Base-by-base conservation (phyloP, 2,888 invertebrate genomes). In the Metallyticus violacea region DNA sequence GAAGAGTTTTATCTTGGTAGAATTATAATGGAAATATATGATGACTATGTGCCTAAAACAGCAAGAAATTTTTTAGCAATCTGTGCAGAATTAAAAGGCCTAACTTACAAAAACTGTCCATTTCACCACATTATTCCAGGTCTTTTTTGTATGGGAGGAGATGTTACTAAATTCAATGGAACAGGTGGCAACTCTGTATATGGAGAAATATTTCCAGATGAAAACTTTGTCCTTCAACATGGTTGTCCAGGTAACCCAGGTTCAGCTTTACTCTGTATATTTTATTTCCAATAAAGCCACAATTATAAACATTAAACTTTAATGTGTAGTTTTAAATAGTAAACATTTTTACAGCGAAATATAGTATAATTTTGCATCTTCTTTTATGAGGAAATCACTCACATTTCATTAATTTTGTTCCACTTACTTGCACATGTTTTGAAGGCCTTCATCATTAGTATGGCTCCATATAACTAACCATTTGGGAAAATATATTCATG, bases 111-210 rank as follows among this genome's bases (percentile, higher is more conserved):
- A 90, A 81, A 80, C 26, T 82, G 88, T 79, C 87, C 85, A 7
- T 91, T 94, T 93, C 95, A 93, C 89, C 93, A 94, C 85, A 92
- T 94, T 85, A 92, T 94, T 9, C 92, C 93, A 0, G 92, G 92
- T 26, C 91, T 94, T 86, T 94, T 93, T 91, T 94, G 94, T 89
- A 92, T 94, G 86, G 93, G 93, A 22, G 94, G 94, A 7, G 94
- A 94, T 89, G 93, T 94, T 26, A 90, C 91, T 0, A 93, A 93
- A 88, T 93, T 93, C 89, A 93, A 94, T 89, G 94, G 94, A 1
- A 93, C 91, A 83, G 94, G 94, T 0, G 92, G 92, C 87, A 93
- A 92, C 89, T 89, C 93, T 0, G 92, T 93, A 30, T 92, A 93
- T 29, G 93, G 92, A 0, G 90, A 91, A 1, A 88, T 86, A 0